Base-by-base conservation (phyloP, 2,113 vertebrate genomes). In the Copsychus sechellarum region DNA sequence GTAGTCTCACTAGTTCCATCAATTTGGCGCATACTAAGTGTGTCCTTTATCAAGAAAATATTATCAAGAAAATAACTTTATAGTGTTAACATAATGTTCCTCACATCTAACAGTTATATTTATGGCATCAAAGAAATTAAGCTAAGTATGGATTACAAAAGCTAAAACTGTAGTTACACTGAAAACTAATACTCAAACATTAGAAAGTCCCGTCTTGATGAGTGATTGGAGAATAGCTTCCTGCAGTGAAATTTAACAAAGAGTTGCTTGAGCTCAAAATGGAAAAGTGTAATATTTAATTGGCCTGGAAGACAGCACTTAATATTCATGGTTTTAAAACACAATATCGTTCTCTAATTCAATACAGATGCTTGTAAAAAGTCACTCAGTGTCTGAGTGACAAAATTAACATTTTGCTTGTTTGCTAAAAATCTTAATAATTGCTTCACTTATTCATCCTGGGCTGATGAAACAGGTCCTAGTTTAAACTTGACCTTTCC, bases 341-440 rank as follows among this genome's bases (percentile, higher is more conserved):
- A 48, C 57, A 91, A 2, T 89, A 53, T 53, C 48, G 26, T 65
- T 93, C 77, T 81, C 36, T 93, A 93, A 96, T 89, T 90, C 62
- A 87, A 81, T 79, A 76, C 81, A 95, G 57, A 89, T 87, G 84
- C 28, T 72, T 53, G 20, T 61, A 92, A 93, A 66, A 93, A 91
- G 40, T 79, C 57, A 79, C 8, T 65, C 77, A 81, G 48, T 81
- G 70, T 91, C 65, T 92, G 53, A 91, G 69, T 60, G 60, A 89
- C 81, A 81, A 31, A 93, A 92, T 95, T 83, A 94, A 79, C 28
- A 57, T 96, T 89, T 91, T 85, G 29, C 84, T 79, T 72, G 53
- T 95, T 92, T 85, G 61, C 45, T 79, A 69, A 92, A 95, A 91
- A 26, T 72, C 80, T 79, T 81, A 71, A 58, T 88, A 94, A 91